These are phyloP conservation scores for Brachyopa scutellaris DNA, from an alignment of 2,888 invertebrate species.

Conservation along the genomic window DNA sequence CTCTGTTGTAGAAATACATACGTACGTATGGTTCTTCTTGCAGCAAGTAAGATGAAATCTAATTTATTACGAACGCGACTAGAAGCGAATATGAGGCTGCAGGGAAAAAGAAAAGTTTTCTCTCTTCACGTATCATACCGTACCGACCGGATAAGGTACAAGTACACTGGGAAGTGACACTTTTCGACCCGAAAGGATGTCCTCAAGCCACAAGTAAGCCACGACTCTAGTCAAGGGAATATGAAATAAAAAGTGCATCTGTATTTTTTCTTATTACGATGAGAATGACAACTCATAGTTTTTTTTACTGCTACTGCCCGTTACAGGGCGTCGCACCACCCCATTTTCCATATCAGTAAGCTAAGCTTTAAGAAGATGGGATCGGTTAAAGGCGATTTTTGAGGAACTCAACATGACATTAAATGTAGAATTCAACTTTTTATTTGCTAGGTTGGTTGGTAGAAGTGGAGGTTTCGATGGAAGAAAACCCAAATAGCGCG, in stretches of 20 bases:
- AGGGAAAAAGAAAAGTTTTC: neutral
- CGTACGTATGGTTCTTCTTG: too few relatives aligned
- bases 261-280: conserved; percentile 1
- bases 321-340: too few relatives aligned
- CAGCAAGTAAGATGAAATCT: conserved; percentile 14
- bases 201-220: neutral
- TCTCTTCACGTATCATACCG: neutral
- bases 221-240: neutral
- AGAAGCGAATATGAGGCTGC: neutral
- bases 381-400: too few relatives aligned
- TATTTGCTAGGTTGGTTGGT: too few relatives aligned
- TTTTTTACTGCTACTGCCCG: neutral
- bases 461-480: too few relatives aligned
- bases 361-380: too few relatives aligned
- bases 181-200: conserved; percentile 5
- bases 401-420: too few relatives aligned
- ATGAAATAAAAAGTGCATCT: neutral
- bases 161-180: neutral
- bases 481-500: too few relatives aligned
- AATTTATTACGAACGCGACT: conserved; percentile 33
- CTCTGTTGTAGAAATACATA: conserved; percentile 13
- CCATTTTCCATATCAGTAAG: too few relatives aligned
- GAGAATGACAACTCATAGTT: neutral
- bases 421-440: too few relatives aligned
- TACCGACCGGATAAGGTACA: neutral